A percentile compares a stretch with the other conserved stretches of the same genome.
phyloP scores from a whole-genome alignment of 37 sponge, comb jelly and placozoan species.

The Oopsacas minuta region DNA sequence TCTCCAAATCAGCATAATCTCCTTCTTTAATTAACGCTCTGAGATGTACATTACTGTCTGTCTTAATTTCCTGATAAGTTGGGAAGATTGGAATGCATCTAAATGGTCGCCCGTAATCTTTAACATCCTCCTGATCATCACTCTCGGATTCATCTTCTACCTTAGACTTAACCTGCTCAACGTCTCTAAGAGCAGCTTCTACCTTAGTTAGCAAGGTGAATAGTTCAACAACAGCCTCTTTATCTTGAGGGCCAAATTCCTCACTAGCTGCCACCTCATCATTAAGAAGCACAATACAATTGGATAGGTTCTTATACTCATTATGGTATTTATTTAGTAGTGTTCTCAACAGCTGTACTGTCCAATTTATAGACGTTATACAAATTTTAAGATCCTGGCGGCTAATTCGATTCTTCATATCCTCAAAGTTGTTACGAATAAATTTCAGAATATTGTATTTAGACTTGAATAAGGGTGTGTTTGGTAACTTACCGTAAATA shows the following conservation, averaged over 20 bases:
- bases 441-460: not conserved
- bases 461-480: not conserved
- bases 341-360: not conserved
- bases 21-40: slow-evolving; percentile 19
- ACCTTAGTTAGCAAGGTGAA: not conserved
- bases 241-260: not conserved
- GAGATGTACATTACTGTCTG: not conserved
- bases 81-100: slow-evolving; percentile 2
- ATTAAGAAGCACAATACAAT: not conserved
- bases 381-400: not conserved
- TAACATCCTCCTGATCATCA: not conserved
- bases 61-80: not conserved
- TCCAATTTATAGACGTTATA: not conserved
- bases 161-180: too few species aligned
- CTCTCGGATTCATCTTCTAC: not conserved
- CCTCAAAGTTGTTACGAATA: not conserved
- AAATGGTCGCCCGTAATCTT: not conserved
- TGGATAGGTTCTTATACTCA: not conserved
- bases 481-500: not conserved
- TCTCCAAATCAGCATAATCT: slow-evolving; percentile 43
- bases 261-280: not conserved
- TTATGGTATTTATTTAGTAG: not conserved
- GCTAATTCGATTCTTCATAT: not conserved
- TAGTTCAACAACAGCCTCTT: not conserved
- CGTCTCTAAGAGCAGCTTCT: not conserved